These are phyloP conservation scores for Herpetotheres cachinnans DNA, from an alignment of 2,113 vertebrate genomes.

Conservation along the genomic window DNA sequence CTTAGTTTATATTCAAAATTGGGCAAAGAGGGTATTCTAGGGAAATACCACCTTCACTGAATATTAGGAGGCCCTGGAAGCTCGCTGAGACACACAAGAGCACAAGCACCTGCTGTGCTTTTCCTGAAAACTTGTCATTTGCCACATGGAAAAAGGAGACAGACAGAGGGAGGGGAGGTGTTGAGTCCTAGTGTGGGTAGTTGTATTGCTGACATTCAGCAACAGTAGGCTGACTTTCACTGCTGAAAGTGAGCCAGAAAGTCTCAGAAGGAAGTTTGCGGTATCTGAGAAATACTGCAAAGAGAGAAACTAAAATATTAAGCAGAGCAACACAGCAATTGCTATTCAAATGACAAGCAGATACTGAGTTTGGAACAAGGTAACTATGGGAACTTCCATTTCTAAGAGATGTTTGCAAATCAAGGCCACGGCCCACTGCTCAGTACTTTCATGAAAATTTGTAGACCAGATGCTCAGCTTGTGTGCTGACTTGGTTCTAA, in stretches of 20 bases:
- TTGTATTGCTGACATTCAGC: conserved; percentile 58
- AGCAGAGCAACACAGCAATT: background rate
- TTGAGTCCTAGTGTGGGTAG: conserved; percentile 38
- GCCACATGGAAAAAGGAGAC: conserved; percentile 38
- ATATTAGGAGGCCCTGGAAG: background rate
- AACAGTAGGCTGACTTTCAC: conserved; percentile 30
- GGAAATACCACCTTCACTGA: background rate
- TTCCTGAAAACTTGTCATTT: conserved; percentile 10
- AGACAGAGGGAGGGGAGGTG: conserved; percentile 65
- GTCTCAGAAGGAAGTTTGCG: conserved; percentile 30
- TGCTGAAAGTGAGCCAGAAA: conserved; percentile 54
- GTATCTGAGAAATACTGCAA: background rate
- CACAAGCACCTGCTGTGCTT: conserved; percentile 7
- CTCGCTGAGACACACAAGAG: background rate
- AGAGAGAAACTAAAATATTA: conserved; percentile 35
- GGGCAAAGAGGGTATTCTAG: background rate
- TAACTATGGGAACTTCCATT: background rate
- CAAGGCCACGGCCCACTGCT: background rate
- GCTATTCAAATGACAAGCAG: background rate
- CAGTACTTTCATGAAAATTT: background rate
- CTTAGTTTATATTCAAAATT: background rate
- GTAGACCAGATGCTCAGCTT: background rate
- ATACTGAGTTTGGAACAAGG: background rate
- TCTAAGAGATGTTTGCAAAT: background rate
- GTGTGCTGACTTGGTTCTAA: background rate